These are phyloP conservation scores for Microcebus murinus DNA, from an alignment of 2,113 vertebrate genomes.

Conservation along the genomic window DNA sequence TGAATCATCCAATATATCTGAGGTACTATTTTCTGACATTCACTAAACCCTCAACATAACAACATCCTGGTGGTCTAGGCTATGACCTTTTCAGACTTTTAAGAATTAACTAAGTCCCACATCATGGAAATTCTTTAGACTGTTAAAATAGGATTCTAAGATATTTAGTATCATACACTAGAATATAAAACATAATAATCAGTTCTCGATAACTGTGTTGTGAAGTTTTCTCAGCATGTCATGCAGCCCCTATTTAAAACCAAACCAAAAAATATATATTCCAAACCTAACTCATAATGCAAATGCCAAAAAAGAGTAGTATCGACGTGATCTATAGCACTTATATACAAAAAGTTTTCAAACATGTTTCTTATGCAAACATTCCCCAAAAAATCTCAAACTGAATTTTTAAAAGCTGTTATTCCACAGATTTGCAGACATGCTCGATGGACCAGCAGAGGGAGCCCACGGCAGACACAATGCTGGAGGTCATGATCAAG, in stretches of 20 bases:
- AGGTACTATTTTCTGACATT: background rate
- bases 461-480: constrained; percentile 42
- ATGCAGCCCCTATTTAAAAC: background rate
- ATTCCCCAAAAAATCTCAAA: background rate
- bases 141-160: background rate
- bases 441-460: constrained; percentile 52
- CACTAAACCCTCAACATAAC: background rate
- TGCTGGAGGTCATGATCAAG: background rate
- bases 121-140: background rate
- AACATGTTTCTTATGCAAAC: background rate
- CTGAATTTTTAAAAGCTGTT: background rate
- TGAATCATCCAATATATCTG: background rate
- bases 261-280: background rate
- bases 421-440: background rate
- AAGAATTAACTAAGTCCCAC: background rate
- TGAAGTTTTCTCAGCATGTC: background rate
- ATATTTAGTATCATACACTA: background rate
- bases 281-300: background rate
- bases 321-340: background rate
- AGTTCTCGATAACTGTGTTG: background rate
- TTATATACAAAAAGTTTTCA: background rate
- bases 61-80: background rate
- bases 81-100: background rate
- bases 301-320: background rate
- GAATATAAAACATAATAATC: background rate